These are phyloP conservation scores for Acanthopleura granulata DNA, from an alignment of 2,888 invertebrate species.

Conservation along the genomic window DNA sequence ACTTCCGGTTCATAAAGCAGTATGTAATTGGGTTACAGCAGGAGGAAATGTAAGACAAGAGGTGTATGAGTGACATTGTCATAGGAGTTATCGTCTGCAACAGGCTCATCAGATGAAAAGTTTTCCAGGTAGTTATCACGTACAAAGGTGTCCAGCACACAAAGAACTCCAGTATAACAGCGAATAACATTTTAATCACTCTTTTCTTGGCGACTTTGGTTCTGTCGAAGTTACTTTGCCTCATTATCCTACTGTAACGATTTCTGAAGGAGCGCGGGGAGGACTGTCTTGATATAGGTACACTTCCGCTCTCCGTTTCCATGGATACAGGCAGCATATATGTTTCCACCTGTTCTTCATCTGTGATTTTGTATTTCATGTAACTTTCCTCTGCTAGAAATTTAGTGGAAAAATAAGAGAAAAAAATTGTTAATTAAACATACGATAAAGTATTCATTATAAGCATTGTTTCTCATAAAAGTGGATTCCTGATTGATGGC, in stretches of 20 bases:
- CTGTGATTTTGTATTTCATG: slow-evolving; percentile 15
- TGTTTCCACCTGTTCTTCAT: slow-evolving; percentile 33
- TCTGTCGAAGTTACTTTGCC: slow-evolving; percentile 80
- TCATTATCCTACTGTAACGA: slow-evolving; percentile 21
- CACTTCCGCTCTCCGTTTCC: slow-evolving; percentile 33
- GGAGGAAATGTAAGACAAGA: slow-evolving; percentile 79
- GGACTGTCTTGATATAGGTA: slow-evolving; percentile 26
- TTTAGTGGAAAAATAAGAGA: no score
- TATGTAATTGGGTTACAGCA: slow-evolving; percentile 16
- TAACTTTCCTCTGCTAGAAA: no score
- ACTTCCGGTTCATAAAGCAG: slow-evolving; percentile 85
- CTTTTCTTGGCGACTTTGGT: slow-evolving; percentile 76
- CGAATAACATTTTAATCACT: slow-evolving; percentile 83
- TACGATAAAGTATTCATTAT: no score
- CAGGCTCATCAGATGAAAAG: slow-evolving; percentile 81
- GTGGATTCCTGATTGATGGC: no score
- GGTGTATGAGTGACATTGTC: slow-evolving; percentile 78
- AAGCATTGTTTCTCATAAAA: no score
- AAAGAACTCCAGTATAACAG: slow-evolving; percentile 90
- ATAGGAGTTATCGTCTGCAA: slow-evolving; percentile 46
- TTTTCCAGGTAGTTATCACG: slow-evolving; percentile 82
- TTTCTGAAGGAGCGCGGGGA: background rate
- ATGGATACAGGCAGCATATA: slow-evolving; percentile 33
- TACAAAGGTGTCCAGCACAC: slow-evolving; percentile 92
- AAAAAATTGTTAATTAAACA: no score